Conservation (phyloP, 2,113 vertebrate genomes). For the Chascanopsetta lugubris region DNA sequence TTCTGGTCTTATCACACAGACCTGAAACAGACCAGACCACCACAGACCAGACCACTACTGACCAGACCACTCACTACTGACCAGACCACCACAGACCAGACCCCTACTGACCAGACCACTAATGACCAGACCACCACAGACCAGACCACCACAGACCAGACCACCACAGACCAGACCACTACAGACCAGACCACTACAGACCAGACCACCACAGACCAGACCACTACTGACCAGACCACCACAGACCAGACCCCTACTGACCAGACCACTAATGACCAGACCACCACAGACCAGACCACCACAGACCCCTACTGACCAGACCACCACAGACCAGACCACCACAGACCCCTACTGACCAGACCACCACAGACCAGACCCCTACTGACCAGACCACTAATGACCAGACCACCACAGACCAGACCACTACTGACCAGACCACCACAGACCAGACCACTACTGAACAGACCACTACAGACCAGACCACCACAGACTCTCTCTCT, state of each 20-base stretch:
- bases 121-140: too few species aligned
- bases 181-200: neutral
- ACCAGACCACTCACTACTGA: too few species aligned
- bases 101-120: neutral
- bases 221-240: too few species aligned
- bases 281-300: neutral
- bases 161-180: neutral
- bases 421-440: too few species aligned
- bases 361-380: neutral
- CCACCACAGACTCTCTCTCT: too few species aligned
- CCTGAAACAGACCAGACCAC: neutral
- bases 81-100: neutral
- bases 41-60: neutral
- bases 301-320: neutral
- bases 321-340: neutral
- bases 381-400: too few species aligned
- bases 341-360: too few species aligned
- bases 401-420: neutral
- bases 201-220: neutral
- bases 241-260: too few species aligned
- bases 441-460: too few species aligned
- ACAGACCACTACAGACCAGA: neutral
- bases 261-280: too few species aligned
- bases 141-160: too few species aligned
- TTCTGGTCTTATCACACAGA: conserved; percentile 13